A percentile compares a stretch with the other conserved stretches of the same genome.
phyloP scores from a whole-genome alignment of 2,888 invertebrate species.

The Ennomos erosarius region DNA sequence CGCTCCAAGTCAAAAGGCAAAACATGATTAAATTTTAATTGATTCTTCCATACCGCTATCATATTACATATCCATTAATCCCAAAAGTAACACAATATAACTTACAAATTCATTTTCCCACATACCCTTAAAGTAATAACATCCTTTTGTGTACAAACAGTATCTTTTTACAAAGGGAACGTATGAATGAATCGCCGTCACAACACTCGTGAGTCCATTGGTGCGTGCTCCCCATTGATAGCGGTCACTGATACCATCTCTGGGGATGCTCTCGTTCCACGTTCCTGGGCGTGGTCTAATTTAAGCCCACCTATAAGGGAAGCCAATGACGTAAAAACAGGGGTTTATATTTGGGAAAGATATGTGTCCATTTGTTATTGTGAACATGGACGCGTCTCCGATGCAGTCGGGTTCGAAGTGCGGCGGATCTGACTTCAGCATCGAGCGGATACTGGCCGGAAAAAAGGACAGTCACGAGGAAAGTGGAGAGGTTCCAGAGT shows the following conservation, averaged over 20 bases:
- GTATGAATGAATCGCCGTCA: conserved; percentile 78
- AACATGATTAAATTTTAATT: conserved; percentile 44
- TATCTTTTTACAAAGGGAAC: conserved; percentile 72
- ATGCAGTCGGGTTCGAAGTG: conserved; percentile 66
- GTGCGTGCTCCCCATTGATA: conserved; percentile 66
- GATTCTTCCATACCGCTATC: conserved; percentile 43
- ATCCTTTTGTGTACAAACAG: conserved; percentile 79
- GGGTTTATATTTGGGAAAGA: conserved; percentile 29
- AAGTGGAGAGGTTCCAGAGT: conserved; percentile 67
- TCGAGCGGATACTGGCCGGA: conserved; percentile 86
- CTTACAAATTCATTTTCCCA: conserved; percentile 83
- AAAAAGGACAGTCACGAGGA: conserved; percentile 49
- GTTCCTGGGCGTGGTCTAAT: conserved; percentile 56
- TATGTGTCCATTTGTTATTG: conserved; percentile 39
- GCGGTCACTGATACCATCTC: conserved; percentile 64
- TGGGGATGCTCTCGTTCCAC: conserved; percentile 41
- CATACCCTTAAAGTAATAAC: conserved; percentile 83
- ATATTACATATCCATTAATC: conserved; percentile 51
- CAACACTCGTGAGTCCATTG: conserved; percentile 71
- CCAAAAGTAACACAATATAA: conserved; percentile 58
- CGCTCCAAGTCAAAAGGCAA: neutral
- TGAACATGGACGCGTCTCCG: conserved; percentile 66
- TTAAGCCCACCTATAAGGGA: conserved; percentile 51
- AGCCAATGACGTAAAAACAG: conserved; percentile 23
- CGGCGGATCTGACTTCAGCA: conserved; percentile 83